A percentile compares a stretch with the other conserved stretches of the same genome.
These are phyloP conservation scores for Agrypnus murinus DNA, from an alignment of 2,888 invertebrate species.

Conservation along the genomic window DNA sequence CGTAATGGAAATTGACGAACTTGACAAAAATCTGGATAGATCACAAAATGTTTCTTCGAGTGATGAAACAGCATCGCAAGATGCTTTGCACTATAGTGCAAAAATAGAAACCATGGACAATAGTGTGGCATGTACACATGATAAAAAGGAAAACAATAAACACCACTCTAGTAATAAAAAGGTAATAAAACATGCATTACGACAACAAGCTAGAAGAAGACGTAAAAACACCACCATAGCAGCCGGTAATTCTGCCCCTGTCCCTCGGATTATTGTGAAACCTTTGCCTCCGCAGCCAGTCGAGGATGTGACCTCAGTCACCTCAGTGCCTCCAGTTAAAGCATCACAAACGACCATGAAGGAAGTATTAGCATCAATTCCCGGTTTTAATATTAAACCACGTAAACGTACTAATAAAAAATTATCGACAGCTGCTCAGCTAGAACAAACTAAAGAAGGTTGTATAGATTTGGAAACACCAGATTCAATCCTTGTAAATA, in stretches of 20 bases:
- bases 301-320: slow-evolving; percentile 66
- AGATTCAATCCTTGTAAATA: slow-evolving; percentile 94
- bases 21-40: slow-evolving; percentile 65
- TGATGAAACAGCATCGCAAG: slow-evolving; percentile 50
- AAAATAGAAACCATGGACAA: slow-evolving; percentile 49
- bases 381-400: slow-evolving; percentile 90
- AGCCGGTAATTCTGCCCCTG: slow-evolving; percentile 75
- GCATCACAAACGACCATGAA: slow-evolving; percentile 79
- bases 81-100: slow-evolving; percentile 47
- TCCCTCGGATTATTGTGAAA: slow-evolving; percentile 89
- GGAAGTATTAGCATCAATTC: slow-evolving; percentile 90
- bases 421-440: slow-evolving; percentile 91
- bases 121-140: slow-evolving; percentile 52
- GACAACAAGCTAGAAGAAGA: slow-evolving; percentile 84
- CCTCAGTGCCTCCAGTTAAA: slow-evolving; percentile 68
- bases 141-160: slow-evolving; percentile 59
- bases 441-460: slow-evolving; percentile 94
- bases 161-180: slow-evolving; percentile 75
- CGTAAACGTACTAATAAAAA: slow-evolving; percentile 87
- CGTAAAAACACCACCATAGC: slow-evolving; percentile 86
- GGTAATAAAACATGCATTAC: slow-evolving; percentile 84
- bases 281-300: slow-evolving; percentile 81
- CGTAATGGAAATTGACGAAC: slow-evolving; percentile 72
- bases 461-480: slow-evolving; percentile 97
- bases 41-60: slow-evolving; percentile 56